A percentile compares a stretch with the other conserved stretches of the same genome.
Evolutionary conservation across 2,888 invertebrate genomes (phyloP).

Genomic region (Meiosimyza decipiens): DNA sequence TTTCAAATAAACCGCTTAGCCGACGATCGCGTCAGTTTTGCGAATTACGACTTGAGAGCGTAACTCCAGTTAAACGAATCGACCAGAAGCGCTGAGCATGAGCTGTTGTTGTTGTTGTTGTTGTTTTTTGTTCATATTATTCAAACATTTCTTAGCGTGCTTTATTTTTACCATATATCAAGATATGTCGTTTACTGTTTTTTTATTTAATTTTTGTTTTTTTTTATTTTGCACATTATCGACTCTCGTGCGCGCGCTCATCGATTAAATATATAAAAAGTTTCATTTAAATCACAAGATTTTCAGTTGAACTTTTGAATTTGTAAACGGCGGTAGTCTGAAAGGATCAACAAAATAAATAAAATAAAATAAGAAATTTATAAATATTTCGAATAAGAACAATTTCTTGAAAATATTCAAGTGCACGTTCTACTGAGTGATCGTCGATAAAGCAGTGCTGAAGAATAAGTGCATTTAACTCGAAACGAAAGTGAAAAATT

Average conservation of each 20-base stretch:
- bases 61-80: slow-evolving; percentile 2
- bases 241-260: slow-evolving; percentile 28
- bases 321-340: slow-evolving; percentile 54
- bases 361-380: slow-evolving; percentile 3
- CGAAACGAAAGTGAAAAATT: neutral
- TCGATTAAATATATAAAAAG: slow-evolving; percentile 57
- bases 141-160: neutral
- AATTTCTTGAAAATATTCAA: neutral
- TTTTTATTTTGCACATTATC: slow-evolving; percentile 10
- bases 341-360: slow-evolving; percentile 25
- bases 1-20: too few relatives aligned
- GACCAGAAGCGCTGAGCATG: slow-evolving; percentile 1
- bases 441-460: slow-evolving; percentile 23
- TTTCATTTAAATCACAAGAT: slow-evolving; percentile 59
- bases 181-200: neutral
- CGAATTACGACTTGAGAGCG: neutral
- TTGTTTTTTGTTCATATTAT: neutral
- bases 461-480: neutral
- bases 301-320: slow-evolving; percentile 62
- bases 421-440: too few relatives aligned
- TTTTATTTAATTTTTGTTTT: neutral
- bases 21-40: slow-evolving; percentile 19
- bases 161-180: slow-evolving; percentile 14
- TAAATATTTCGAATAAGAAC: slow-evolving; percentile 13
- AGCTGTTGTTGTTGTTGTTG: neutral